These are phyloP conservation scores for Mormyrus proboscirostris DNA, from an alignment of 2,797 vertebrate species.

Conservation along the genomic window DNA sequence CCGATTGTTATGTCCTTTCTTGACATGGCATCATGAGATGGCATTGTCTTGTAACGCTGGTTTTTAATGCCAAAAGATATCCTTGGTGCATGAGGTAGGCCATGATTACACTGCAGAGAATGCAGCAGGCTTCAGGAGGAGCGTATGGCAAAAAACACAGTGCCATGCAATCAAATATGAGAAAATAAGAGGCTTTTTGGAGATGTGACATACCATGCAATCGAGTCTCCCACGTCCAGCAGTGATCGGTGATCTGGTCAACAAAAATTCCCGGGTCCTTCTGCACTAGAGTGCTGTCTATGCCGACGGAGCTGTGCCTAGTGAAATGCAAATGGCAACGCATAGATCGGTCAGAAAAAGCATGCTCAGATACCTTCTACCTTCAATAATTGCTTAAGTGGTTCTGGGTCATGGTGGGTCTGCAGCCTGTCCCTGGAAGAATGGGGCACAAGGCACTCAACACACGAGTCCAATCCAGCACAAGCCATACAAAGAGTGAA, in stretches of 20 bases:
- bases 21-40: not conserved
- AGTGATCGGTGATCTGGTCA: not conserved
- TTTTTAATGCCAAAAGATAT: not conserved
- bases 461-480: not conserved
- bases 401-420: not conserved
- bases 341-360: not conserved
- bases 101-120: not conserved
- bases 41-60: not conserved
- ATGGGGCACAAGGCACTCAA: not conserved
- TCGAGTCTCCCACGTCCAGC: not conserved
- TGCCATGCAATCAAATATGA: not conserved
- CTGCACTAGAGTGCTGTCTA: not conserved
- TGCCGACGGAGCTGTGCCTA: not conserved
- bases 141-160: not conserved
- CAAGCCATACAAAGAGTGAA: not conserved
- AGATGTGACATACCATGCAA: not conserved
- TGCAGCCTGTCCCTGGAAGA: not conserved
- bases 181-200: not conserved
- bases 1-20: not conserved
- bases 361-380: not conserved
- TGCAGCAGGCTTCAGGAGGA: not conserved
- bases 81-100: not conserved
- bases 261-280: not conserved
- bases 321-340: not conserved
- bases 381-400: not conserved